Evolutionary conservation across 1,140 invertebrate genomes (phyloP).

Genomic region (Bombus picipes): DNA sequence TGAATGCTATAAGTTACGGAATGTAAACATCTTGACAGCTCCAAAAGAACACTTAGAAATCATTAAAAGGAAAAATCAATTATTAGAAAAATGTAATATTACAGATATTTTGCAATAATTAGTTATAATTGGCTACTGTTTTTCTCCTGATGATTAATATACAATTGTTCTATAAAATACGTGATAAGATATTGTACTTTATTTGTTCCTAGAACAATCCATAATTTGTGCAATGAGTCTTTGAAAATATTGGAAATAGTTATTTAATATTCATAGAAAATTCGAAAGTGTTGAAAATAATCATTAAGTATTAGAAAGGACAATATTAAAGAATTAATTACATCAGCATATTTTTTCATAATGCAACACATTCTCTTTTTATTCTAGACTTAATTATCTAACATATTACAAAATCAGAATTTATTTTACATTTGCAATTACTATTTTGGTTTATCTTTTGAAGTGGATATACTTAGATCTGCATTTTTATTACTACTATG

Average conservation of each 20-base stretch:
- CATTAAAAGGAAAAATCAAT: neutral
- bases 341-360: neutral
- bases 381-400: neutral
- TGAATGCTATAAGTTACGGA: neutral
- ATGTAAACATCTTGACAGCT: neutral
- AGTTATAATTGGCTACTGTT: constrained; percentile 4
- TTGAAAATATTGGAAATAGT: neutral
- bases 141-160: neutral
- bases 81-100: constrained; percentile 17
- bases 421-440: constrained; percentile 30
- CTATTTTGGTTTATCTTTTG: constrained; percentile 9
- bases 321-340: neutral
- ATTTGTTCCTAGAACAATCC: neutral
- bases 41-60: neutral
- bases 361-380: neutral
- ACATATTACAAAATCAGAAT: neutral
- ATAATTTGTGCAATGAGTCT: neutral
- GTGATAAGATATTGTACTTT: neutral
- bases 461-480: constrained; percentile 17
- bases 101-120: constrained; percentile 11
- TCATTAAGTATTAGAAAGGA: neutral
- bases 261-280: neutral
- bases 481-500: constrained; percentile 20
- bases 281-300: neutral
- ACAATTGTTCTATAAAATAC: constrained; percentile 15